Evolutionary conservation across 2,888 invertebrate genomes (phyloP).

Genomic region (Cylindroiulus punctatus): DNA sequence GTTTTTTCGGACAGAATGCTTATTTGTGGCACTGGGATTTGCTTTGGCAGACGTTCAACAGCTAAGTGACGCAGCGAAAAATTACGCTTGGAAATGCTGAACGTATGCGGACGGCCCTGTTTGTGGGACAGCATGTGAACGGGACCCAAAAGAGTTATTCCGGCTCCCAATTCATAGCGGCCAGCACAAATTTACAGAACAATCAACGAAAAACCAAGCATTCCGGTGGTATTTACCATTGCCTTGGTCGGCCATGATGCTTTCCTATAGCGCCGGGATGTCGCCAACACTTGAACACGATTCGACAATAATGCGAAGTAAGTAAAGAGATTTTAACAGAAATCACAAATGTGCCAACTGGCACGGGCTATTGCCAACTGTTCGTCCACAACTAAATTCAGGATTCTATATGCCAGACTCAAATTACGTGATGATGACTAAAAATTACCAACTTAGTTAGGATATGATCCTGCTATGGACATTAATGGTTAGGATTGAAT

Average conservation of each 20-base stretch:
- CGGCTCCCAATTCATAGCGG: neutral
- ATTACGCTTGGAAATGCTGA: neutral
- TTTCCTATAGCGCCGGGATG: neutral
- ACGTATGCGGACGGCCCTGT: neutral
- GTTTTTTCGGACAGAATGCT: too few species aligned
- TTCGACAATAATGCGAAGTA: neutral
- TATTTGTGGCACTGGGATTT: neutral
- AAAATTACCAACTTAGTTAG: too few species aligned
- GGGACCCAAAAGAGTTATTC: neutral
- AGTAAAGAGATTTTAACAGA: too few species aligned
- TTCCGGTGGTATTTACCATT: constrained; percentile 32
- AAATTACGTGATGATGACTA: too few species aligned
- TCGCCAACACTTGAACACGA: neutral
- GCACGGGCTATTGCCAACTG: too few species aligned
- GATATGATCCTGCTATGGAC: too few species aligned
- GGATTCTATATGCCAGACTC: too few species aligned
- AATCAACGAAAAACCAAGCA: neutral
- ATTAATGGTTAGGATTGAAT: too few species aligned
- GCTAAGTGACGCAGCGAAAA: neutral
- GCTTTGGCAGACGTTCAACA: neutral
- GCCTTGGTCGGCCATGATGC: constrained; percentile 42
- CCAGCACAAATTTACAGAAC: neutral
- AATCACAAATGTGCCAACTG: too few species aligned
- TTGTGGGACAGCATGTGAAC: neutral
- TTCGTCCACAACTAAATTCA: too few species aligned